Evolutionary conservation across 2,113 vertebrate species (phyloP).

Genomic region (Bungarus multicinctus): DNA sequence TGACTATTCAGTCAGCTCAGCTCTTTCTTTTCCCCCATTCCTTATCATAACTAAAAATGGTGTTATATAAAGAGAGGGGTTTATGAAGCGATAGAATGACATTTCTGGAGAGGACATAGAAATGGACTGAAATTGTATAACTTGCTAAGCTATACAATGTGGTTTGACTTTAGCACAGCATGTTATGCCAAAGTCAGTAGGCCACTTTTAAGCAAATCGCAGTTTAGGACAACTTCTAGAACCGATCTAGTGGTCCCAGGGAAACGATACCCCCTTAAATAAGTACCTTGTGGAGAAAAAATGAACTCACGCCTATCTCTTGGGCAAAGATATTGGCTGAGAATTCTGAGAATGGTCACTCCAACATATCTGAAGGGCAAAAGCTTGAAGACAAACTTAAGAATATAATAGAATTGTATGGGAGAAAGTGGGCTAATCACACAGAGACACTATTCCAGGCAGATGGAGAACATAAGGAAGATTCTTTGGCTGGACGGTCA

Average conservation of each 20-base stretch:
- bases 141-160: neutral
- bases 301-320: neutral
- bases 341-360: too few relatives aligned
- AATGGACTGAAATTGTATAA: neutral
- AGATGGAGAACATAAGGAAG: neutral
- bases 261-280: neutral
- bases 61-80: neutral
- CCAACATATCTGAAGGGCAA: neutral
- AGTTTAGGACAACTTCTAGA: neutral
- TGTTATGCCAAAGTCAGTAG: neutral
- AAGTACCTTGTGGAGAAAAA: neutral
- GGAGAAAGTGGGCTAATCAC: neutral
- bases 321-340: neutral
- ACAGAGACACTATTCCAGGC: too few relatives aligned
- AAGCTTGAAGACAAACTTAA: neutral
- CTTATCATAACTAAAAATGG: neutral
- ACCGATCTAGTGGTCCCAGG: neutral
- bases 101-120: neutral
- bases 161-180: neutral
- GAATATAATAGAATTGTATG: neutral
- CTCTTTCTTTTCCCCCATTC: neutral
- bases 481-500: neutral
- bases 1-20: neutral
- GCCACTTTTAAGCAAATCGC: neutral
- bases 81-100: neutral